Percentiles rank a stretch among this genome's conserved stretches.
These are phyloP conservation scores for Betta splendens DNA, from an alignment of 2,797 vertebrate genomes.

Conservation along the genomic window DNA sequence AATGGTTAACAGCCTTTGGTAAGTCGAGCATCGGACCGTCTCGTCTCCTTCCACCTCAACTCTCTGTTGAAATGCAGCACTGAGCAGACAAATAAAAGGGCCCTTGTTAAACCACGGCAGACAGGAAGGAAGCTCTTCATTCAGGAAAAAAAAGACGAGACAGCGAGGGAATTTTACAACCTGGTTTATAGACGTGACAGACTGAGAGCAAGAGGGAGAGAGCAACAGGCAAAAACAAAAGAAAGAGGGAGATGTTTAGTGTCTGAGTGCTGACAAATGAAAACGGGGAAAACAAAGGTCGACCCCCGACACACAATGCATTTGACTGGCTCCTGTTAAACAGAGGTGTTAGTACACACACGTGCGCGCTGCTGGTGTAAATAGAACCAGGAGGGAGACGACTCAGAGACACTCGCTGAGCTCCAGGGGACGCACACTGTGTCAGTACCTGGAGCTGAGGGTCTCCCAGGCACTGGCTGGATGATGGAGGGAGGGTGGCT, in stretches of 20 bases:
- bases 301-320: slow-evolving; percentile 60
- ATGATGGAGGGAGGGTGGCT: slow-evolving; percentile 54
- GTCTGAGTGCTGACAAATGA: slow-evolving; percentile 66
- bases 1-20: slow-evolving; percentile 45
- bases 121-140: slow-evolving; percentile 79
- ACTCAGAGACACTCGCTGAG: slow-evolving; percentile 39
- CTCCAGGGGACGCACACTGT: slow-evolving; percentile 1
- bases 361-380: slow-evolving; percentile 46
- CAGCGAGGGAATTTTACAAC: slow-evolving; percentile 66
- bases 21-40: slow-evolving; percentile 60
- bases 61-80: slow-evolving; percentile 61
- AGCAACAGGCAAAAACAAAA: slow-evolving; percentile 38
- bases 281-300: slow-evolving; percentile 72
- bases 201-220: slow-evolving; percentile 58
- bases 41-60: slow-evolving; percentile 41
- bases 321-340: slow-evolving; percentile 41
- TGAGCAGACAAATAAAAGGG: slow-evolving; percentile 65
- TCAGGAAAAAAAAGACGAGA: slow-evolving; percentile 63
- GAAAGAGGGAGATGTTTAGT: slow-evolving; percentile 55
- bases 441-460: slow-evolving; percentile 69
- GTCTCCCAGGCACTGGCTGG: slow-evolving; percentile 72
- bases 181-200: slow-evolving; percentile 74
- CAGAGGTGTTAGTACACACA: slow-evolving; percentile 34
- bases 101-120: slow-evolving; percentile 65
- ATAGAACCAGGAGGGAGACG: slow-evolving; percentile 24